Conservation (phyloP, 1,140 invertebrate genomes). For the Lucilia cuprina region DNA sequence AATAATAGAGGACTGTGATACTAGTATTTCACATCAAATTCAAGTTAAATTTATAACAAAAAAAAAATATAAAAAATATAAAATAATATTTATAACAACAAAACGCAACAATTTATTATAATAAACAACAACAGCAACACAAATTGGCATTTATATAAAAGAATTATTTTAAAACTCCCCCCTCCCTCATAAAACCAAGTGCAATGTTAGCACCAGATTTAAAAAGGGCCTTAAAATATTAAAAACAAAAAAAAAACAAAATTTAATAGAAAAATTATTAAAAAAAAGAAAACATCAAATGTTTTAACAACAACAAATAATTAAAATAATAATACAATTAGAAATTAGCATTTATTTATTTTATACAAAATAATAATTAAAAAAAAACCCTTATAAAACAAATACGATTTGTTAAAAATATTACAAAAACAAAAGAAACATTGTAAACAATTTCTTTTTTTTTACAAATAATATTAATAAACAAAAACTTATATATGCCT, state of each 20-base stretch:
- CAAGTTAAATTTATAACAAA: not conserved
- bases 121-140: not conserved
- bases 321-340: constrained; percentile 8
- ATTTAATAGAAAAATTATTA: constrained; percentile 39
- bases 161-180: not conserved
- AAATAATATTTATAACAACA: not conserved
- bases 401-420: constrained; percentile 18
- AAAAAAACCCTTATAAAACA: not conserved
- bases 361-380: constrained; percentile 21
- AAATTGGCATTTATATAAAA: constrained; percentile 6
- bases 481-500: constrained; percentile 19
- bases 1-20: constrained; percentile 38
- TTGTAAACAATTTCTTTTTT: not conserved
- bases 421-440: constrained; percentile 10
- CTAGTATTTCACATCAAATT: constrained; percentile 43
- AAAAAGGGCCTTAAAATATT: not conserved
- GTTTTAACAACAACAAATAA: constrained; percentile 42
- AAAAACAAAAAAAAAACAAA: constrained; percentile 26
- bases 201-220: not conserved
- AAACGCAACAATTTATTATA: constrained; percentile 11
- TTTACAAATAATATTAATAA: constrained; percentile 13
- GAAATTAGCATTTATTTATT: constrained; percentile 27
- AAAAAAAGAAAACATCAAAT: constrained; percentile 48
- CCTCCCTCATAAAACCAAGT: constrained; percentile 15
- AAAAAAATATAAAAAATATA: not conserved